These are phyloP conservation scores for Nixonia krombeini DNA, from an alignment of 1,140 invertebrate genomes.

Conservation along the genomic window DNA sequence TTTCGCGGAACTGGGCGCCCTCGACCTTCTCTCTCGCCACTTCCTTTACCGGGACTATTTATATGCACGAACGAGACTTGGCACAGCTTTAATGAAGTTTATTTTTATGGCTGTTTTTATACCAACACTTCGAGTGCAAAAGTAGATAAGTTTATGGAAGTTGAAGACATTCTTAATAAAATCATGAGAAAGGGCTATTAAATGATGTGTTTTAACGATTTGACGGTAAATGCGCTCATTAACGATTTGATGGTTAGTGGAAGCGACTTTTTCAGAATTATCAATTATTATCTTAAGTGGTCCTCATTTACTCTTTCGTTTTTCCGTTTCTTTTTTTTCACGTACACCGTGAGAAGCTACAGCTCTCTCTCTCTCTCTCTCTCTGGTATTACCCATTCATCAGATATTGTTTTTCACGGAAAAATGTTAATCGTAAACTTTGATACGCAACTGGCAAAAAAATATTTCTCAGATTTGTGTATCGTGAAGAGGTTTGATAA, in stretches of 20 bases:
- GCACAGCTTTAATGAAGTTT: constrained; percentile 29
- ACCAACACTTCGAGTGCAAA: constrained; percentile 16
- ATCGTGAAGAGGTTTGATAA: too few relatives aligned
- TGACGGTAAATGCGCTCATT: constrained; percentile 20
- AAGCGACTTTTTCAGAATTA: constrained; percentile 23
- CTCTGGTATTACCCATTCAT: too few relatives aligned
- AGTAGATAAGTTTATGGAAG: constrained; percentile 37
- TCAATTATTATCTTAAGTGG: too few relatives aligned
- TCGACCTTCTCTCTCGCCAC: constrained; percentile 10
- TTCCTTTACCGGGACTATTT: constrained; percentile 50
- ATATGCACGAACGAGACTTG: constrained; percentile 11
- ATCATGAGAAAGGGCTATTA: constrained; percentile 14
- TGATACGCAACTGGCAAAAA: too few relatives aligned
- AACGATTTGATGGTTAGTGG: constrained; percentile 10
- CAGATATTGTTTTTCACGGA: too few relatives aligned
- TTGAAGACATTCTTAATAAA: constrained; percentile 20
- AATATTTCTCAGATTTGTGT: too few relatives aligned
- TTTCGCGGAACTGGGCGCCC: constrained; percentile 33
- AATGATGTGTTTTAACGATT: constrained; percentile 38
- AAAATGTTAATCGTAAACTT: too few relatives aligned
- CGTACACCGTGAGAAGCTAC: too few relatives aligned
- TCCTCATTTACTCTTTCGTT: neutral
- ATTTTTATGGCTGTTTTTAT: constrained; percentile 27
- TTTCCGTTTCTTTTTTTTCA: too few relatives aligned
- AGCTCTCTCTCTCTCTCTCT: too few relatives aligned